These are phyloP conservation scores for Rhagonycha fulva DNA, from an alignment of 2,888 invertebrate species.

Conservation along the genomic window DNA sequence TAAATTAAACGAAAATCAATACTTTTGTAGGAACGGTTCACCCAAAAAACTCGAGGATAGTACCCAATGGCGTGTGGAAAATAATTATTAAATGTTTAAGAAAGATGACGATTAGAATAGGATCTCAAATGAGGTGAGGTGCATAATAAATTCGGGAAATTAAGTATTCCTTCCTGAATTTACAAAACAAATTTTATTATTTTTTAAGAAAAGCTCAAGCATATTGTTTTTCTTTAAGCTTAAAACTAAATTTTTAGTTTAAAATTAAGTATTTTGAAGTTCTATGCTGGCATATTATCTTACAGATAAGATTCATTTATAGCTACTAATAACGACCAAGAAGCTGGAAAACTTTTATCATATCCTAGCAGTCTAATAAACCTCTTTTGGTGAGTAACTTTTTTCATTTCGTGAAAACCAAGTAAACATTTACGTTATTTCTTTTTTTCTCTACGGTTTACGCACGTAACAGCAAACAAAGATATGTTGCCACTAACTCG, in stretches of 20 bases:
- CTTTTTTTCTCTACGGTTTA: conserved; percentile 35
- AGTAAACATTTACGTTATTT: conserved; percentile 37
- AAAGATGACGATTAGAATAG: neutral
- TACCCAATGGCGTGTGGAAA: neutral
- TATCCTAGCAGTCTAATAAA: conserved; percentile 35
- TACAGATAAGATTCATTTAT: conserved; percentile 21
- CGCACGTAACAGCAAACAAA: conserved; percentile 41
- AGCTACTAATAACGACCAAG: conserved; percentile 24
- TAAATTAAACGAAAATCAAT: neutral
- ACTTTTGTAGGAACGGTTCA: neutral
- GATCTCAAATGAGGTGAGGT: neutral
- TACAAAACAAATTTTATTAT: neutral
- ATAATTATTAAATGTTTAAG: neutral
- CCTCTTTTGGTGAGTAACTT: conserved; percentile 33
- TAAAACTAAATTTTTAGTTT: too few relatives aligned
- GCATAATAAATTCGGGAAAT: too few relatives aligned
- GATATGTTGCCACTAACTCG: conserved; percentile 42
- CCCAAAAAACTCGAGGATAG: neutral
- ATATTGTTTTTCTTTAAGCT: neutral
- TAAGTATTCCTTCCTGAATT: neutral
- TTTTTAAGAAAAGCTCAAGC: neutral
- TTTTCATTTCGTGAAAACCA: conserved; percentile 35
- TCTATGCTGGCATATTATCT: neutral
- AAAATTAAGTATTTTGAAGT: neutral
- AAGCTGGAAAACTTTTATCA: conserved; percentile 35